phyloP scores from a whole-genome alignment of 2,113 vertebrate species.

The Cephalopterus ornatus region DNA sequence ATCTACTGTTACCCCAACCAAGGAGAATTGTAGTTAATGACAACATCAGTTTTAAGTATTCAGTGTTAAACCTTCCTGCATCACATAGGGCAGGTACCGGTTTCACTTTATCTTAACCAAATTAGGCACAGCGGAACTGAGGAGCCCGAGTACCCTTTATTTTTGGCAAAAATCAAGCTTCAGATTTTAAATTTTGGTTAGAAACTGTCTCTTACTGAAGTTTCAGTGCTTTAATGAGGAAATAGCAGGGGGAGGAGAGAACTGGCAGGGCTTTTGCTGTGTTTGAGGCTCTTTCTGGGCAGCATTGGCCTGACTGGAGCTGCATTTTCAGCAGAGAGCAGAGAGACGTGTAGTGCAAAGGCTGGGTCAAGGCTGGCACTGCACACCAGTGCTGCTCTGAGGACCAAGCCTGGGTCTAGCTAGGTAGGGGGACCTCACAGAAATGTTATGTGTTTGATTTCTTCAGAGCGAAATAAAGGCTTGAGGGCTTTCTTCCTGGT shows the following conservation, averaged over 20 bases:
- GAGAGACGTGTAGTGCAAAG: not conserved
- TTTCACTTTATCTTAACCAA: not conserved
- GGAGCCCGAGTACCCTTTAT: not conserved
- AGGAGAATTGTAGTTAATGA: not conserved
- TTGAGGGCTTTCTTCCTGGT: not conserved
- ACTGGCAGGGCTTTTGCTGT: not conserved
- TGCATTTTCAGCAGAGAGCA: not conserved
- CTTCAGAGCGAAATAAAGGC: slow-evolving; percentile 15
- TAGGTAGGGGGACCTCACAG: not conserved
- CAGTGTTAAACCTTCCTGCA: not conserved
- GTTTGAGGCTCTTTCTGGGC: not conserved
- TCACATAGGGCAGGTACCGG: not conserved
- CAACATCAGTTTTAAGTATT: not conserved
- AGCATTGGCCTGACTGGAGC: not conserved
- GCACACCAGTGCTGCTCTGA: not conserved
- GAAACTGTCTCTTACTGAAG: not conserved
- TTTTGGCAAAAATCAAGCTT: not conserved
- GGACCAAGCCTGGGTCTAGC: not conserved
- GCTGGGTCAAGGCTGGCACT: not conserved
- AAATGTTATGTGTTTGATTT: not conserved
- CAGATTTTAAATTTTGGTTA: not conserved
- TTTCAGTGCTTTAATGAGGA: not conserved
- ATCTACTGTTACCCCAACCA: not conserved
- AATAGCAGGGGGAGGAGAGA: not conserved
- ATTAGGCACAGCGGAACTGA: not conserved